Base-by-base conservation (phyloP, 1,140 invertebrate genomes). In the Nymphalis io region DNA sequence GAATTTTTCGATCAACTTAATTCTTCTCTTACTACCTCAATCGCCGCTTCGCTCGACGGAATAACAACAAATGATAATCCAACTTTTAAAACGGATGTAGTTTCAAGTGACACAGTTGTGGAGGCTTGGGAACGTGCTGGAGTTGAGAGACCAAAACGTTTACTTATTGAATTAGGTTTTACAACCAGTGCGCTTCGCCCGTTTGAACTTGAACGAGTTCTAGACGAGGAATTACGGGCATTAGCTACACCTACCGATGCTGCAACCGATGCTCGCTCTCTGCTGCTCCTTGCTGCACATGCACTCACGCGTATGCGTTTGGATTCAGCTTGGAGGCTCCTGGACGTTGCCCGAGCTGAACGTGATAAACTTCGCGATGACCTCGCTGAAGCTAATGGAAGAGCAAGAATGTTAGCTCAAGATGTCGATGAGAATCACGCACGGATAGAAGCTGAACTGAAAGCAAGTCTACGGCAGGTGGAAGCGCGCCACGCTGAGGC, bases 341-440 rank as follows among this genome's bases (percentile, higher is more conserved):
- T 83, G 21, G 81, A 80, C 23, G 72, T 82, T 18, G 78, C 88
- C 61, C 70, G 74, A 64, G 74, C 84, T 72, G 79, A 93, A 83
- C 61, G 96, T 95, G 94, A 96, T 53, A 97, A 98, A 85, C 85
- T 98, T 16, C 93, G 94, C 55, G 85, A 90, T 1, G 96, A 98
- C 81, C 93, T 98, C 11, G 88, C 92, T 11, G 96, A 97, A 76
- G 97, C 97, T 0, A 98, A 98, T 77, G 93, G 95, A 38, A 92
- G 97, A 69, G 96, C 96, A 0, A 93, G 94, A 8, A 77, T 97
- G 40, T 87, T 98, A 20, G 97, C 96, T 1, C 95, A 96, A 68
- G 97, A 98, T 88, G 95, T 98, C 1, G 97, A 98, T 83, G 98
- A 98, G 60, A 95, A 96, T 76, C 96, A 98, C 85, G 92, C 94